Conservation (phyloP, 2,797 vertebrate species). For the Semotilus atromaculatus region DNA sequence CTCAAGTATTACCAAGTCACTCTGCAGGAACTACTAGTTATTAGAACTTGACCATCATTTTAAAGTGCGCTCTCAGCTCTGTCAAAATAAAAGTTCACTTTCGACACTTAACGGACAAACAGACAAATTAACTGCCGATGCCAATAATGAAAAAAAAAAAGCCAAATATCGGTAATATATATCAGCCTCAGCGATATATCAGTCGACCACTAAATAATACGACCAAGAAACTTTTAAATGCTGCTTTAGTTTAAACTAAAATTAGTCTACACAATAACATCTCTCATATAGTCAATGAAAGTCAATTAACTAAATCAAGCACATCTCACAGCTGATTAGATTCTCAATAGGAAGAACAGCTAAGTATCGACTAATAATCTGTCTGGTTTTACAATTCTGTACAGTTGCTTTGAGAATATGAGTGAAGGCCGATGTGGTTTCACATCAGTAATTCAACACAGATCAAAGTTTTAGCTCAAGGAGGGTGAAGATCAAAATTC, state of each 20-base stretch:
- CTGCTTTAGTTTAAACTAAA: not conserved
- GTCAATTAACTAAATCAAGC: not conserved
- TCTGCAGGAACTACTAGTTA: too few relatives aligned
- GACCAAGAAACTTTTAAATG: not conserved
- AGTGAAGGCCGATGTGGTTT: slow-evolving; percentile 14
- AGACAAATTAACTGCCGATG: not conserved
- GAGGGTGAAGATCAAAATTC: slow-evolving; percentile 34
- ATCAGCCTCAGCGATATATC: not conserved
- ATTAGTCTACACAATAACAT: not conserved
- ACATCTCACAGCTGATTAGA: not conserved
- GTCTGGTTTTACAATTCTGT: not conserved
- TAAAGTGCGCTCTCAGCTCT: too few relatives aligned
- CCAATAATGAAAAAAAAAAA: not conserved
- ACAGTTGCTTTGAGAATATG: not conserved
- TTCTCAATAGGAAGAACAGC: slow-evolving; percentile 6
- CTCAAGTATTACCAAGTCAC: not conserved
- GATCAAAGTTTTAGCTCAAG: slow-evolving; percentile 53
- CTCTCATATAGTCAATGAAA: not conserved
- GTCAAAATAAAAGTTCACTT: not conserved
- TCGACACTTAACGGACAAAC: not conserved
- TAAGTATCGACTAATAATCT: not conserved
- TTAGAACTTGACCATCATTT: too few relatives aligned
- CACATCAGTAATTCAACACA: slow-evolving; percentile 24
- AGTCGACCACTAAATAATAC: not conserved
- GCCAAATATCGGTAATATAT: not conserved